Evolutionary conservation across 30 jellyfish, hydroid and myxozoan species (phyloP).

Genomic region (Sanderia malayensis): DNA sequence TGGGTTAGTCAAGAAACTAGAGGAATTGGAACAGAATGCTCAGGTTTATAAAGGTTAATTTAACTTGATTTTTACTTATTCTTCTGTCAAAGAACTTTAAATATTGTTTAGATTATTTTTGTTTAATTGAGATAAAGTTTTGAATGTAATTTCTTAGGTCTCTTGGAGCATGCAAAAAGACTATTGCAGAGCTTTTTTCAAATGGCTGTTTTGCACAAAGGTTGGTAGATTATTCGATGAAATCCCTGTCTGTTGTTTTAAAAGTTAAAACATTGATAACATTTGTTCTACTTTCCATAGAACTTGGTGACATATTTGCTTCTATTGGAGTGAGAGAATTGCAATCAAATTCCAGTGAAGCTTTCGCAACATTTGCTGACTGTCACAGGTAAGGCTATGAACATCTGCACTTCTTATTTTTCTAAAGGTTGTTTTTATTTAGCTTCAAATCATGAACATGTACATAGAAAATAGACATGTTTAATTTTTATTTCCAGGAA

Average conservation of each 20-base stretch:
- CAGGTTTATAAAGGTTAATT: conserved; percentile 82
- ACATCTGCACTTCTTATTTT: too few relatives aligned
- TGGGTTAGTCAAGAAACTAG: conserved; percentile 96
- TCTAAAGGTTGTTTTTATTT: too few relatives aligned
- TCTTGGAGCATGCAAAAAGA: conserved; percentile 84
- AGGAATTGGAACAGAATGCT: conserved; percentile 93
- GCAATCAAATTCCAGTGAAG: conserved; percentile 95
- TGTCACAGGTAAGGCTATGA: too few relatives aligned
- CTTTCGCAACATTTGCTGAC: conserved; percentile 94
- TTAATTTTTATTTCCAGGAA: conserved; percentile 63
- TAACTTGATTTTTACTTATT: too few relatives aligned
- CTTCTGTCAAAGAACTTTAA: too few relatives aligned
- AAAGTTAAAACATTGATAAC: not conserved
- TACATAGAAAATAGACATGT: too few relatives aligned
- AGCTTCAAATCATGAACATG: too few relatives aligned
- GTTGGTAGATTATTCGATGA: conserved; percentile 31
- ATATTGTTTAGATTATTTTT: too few relatives aligned
- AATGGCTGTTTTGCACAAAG: conserved; percentile 88
- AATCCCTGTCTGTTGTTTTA: not conserved
- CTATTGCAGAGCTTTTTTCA: conserved; percentile 89
- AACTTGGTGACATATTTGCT: conserved; percentile 95
- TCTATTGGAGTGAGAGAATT: conserved; percentile 92
- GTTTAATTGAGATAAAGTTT: too few relatives aligned
- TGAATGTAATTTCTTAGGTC: conserved; percentile 60
- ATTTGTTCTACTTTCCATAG: conserved; percentile 34